These are phyloP conservation scores for Platichthys flesus DNA, from an alignment of 2,113 vertebrate species.

Conservation along the genomic window DNA sequence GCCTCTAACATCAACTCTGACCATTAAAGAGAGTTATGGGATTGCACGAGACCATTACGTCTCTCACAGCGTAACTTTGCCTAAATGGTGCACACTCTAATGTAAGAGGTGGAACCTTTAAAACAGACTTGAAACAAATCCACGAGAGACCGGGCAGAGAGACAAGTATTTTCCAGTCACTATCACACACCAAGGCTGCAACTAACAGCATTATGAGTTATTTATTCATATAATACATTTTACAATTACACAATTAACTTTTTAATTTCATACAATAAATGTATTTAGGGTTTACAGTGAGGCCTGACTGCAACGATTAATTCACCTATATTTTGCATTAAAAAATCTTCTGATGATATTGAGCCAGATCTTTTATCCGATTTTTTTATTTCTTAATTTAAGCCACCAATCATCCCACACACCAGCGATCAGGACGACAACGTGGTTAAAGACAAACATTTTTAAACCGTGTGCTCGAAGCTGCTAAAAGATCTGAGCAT, in stretches of 20 bases:
- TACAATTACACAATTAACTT: not conserved
- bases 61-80: not conserved
- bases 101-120: not conserved
- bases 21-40: not conserved
- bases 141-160: not conserved
- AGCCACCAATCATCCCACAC: no score
- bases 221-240: not conserved
- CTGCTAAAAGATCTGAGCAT: no score
- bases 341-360: not conserved
- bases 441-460: no score
- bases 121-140: not conserved
- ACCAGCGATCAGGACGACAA: no score
- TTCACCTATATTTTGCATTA: not conserved
- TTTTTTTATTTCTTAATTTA: no score
- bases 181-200: not conserved
- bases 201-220: not conserved
- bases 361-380: no score
- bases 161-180: not conserved
- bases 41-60: not conserved
- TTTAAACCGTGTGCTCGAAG: no score
- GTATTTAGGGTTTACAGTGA: not conserved
- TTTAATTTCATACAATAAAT: not conserved
- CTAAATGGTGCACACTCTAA: not conserved
- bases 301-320: no score
- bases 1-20: not conserved